Base-by-base conservation (phyloP, 1,140 invertebrate genomes). In the Adoxophyes honmai region DNA sequence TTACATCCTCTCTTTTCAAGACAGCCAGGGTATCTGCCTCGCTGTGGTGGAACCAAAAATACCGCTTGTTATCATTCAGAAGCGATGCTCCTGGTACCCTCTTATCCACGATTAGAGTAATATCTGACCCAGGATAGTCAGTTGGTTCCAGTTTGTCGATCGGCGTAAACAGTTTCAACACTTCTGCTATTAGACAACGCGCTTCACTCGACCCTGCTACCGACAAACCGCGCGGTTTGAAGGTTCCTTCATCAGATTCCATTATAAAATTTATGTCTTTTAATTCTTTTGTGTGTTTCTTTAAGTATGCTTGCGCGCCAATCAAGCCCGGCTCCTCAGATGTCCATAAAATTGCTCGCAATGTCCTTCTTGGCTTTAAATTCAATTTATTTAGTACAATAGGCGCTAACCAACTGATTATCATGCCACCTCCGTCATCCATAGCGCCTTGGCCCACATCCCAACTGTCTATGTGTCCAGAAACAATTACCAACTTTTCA, bases 381-480 rank as follows among this genome's bases (percentile, higher is more conserved):
- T 92, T 91, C 0, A 97, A 84, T 15, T 90, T 82, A 72, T 94
- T 93, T 6, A 97, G 73, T 28, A 95, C 81, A 8, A 92, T 91
- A 6, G 96, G 88, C 33, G 93, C 92, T 55, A 92, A 92, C 94
- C 94, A 96, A 2, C 95, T 95, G 52, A 96, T 93, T 61, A 97
- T 95, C 36, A 93, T 91, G 36, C 96, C 96, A 67, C 93, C 94
- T 51, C 95, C 96, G 77, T 97, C 96, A 78, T 98, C 96, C 94
- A 97, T 94, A 0, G 95, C 96, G 8, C 96, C 96, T 78, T 94
- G 91, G 6, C 95, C 96, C 10, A 97, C 95, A 75, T 97, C 96
- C 96, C 96, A 97, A 70, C 94, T 95, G 75, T 97, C 96, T 14
- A 97, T 90, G 75, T 97, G 96, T 33, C 96, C 96, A n/a, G 95